Evolutionary conservation across 2,888 invertebrate species (phyloP).

Genomic region (Villa cingulata): DNA sequence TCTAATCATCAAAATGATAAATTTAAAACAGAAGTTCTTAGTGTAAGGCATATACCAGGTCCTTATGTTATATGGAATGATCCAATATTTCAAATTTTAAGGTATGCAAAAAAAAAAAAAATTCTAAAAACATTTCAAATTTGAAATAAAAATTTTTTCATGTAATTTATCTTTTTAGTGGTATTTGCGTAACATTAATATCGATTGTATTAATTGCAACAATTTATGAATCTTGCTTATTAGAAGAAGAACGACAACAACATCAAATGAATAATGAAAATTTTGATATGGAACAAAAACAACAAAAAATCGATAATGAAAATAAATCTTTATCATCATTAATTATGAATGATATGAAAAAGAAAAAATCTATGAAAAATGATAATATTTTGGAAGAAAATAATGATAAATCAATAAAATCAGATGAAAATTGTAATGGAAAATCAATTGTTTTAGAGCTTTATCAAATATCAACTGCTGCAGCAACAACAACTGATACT

Average conservation of each 20-base stretch:
- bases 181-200: slow-evolving; percentile 1
- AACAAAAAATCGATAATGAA: neutral
- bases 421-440: slow-evolving; percentile 17
- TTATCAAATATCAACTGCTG: slow-evolving; percentile 31
- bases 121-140: too few relatives aligned
- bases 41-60: slow-evolving; percentile 56
- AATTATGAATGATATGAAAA: neutral
- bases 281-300: too few relatives aligned
- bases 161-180: neutral
- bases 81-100: slow-evolving; percentile 50
- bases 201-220: slow-evolving; percentile 45
- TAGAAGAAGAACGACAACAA: neutral
- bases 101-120: slow-evolving; percentile 34
- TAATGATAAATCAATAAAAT: neutral
- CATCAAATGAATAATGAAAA: neutral
- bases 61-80: slow-evolving; percentile 48
- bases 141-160: neutral
- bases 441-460: slow-evolving; percentile 26
- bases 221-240: slow-evolving; percentile 45
- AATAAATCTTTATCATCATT: neutral
- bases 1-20: too few relatives aligned
- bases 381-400: neutral
- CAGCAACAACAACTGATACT: too few relatives aligned
- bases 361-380: neutral
- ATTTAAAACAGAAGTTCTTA: slow-evolving; percentile 37